A percentile compares a stretch with the other conserved stretches of the same genome.
Evolutionary conservation across 2,797 vertebrate genomes (phyloP).

Genomic region (Melopsittacus undulatus): DNA sequence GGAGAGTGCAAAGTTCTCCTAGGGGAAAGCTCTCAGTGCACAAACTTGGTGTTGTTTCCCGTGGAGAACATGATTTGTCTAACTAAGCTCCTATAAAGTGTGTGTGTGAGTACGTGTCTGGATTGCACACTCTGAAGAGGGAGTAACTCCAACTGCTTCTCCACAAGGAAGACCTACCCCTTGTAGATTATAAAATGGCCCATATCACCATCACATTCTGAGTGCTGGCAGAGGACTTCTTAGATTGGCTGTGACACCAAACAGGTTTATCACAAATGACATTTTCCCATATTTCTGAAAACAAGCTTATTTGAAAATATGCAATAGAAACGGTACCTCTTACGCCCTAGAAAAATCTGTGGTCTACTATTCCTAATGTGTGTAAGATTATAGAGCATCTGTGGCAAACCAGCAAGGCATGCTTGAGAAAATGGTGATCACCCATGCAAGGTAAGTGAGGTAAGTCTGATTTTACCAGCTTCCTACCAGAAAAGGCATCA

Average conservation of each 20-base stretch:
- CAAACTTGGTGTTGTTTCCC: not conserved
- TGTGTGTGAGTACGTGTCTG: not conserved
- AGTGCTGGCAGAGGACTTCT: not conserved
- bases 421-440: not conserved
- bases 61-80: not conserved
- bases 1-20: not conserved
- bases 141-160: not conserved
- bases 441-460: not conserved
- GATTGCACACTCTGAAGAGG: not conserved
- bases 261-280: not conserved
- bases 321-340: not conserved
- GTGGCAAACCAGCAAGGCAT: not conserved
- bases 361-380: not conserved
- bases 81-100: accelerated
- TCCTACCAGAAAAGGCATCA: not conserved
- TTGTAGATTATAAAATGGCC: accelerated
- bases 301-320: not conserved
- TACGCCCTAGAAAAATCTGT: accelerated
- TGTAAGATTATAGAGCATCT: not conserved
- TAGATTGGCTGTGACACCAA: not conserved
- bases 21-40: not conserved
- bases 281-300: not conserved
- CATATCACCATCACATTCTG: accelerated
- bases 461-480: not conserved
- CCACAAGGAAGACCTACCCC: not conserved